phyloP scores from a whole-genome alignment of 2,797 vertebrate genomes.

The Sebastes kiyomatsui region DNA sequence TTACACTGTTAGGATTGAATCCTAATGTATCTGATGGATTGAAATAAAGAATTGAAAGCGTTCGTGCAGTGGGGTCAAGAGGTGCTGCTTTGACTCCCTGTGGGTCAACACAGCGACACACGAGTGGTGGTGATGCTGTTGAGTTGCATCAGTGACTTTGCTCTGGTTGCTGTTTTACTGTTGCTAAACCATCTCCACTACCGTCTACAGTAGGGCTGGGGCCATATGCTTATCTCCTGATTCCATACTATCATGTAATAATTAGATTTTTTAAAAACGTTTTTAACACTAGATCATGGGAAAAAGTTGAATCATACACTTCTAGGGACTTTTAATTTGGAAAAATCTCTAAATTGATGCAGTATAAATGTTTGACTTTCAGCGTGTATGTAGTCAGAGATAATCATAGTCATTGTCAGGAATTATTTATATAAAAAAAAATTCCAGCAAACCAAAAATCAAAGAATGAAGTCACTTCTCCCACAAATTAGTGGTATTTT shows the following conservation, averaged over 20 bases:
- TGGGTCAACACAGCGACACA: background rate
- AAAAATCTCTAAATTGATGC: background rate
- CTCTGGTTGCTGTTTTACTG: background rate
- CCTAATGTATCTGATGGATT: background rate
- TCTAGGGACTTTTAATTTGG: background rate
- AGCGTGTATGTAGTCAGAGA: background rate
- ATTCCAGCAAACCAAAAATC: too few species aligned
- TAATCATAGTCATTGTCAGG: background rate
- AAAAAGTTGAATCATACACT: background rate
- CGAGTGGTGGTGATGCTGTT: background rate
- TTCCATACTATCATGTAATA: too few species aligned
- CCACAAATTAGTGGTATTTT: background rate
- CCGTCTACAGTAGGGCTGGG: background rate
- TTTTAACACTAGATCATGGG: too few species aligned
- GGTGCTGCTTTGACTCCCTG: background rate
- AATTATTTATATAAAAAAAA: background rate
- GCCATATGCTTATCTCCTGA: too few species aligned
- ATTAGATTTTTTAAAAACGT: too few species aligned
- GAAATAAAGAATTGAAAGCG: background rate
- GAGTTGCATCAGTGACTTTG: background rate
- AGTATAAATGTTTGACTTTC: background rate
- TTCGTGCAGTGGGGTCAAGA: background rate
- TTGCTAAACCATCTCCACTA: background rate
- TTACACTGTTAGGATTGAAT: background rate
- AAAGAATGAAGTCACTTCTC: background rate